Evolutionary conservation across 2,113 vertebrate species (phyloP), one percentile per base, ranked within the genome.

Genomic region (Macquaria ambigua): DNA sequence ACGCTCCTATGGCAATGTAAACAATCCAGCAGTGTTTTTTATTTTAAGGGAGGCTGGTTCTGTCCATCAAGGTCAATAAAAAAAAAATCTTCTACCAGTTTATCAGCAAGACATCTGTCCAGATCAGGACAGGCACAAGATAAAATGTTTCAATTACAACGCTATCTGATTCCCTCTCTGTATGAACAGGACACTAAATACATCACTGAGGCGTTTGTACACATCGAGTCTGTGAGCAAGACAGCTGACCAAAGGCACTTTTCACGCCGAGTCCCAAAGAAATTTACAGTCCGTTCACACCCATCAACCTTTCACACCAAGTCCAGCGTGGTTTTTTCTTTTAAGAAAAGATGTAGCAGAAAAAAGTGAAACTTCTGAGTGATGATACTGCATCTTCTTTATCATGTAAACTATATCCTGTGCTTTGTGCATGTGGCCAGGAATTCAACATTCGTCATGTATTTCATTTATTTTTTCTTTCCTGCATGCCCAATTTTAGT

Each of bases 81-180:
- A 83, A 34, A 34, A 58, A 78, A 74, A 50, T 50, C 58, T 39
- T 18, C 48, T 48, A 50, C n/a, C 23, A 70, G 70, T 84, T 59
- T 81, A 85, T 91, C 87, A 79, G 62, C 20, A 34, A 72, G 69
- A 59, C 62, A 43, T 77, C 74, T 5, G 74, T 74, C 63, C 58
- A 62, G 61, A 66, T 85, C 73, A 58, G 58, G 75, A 85, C 53
- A 77, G 70, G 66, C 59, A 78, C 68, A 90, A 89, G 87, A 91
- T 76, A 78, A 81, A 90, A 90, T 76, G 83, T 86, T 90, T 90
- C 81, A 87, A 87, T 85, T 87, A 83, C 85, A 80, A 71, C 66
- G 31, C 74, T 37, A 34, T 71, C 52, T 9, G 20, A 61, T 63
- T 55, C 76, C 53, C 55, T 84, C 48, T 83, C 39, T 72, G 68